These are phyloP conservation scores for Dastarcus helophoroides DNA, from an alignment of 2,888 invertebrate genomes.

Conservation along the genomic window DNA sequence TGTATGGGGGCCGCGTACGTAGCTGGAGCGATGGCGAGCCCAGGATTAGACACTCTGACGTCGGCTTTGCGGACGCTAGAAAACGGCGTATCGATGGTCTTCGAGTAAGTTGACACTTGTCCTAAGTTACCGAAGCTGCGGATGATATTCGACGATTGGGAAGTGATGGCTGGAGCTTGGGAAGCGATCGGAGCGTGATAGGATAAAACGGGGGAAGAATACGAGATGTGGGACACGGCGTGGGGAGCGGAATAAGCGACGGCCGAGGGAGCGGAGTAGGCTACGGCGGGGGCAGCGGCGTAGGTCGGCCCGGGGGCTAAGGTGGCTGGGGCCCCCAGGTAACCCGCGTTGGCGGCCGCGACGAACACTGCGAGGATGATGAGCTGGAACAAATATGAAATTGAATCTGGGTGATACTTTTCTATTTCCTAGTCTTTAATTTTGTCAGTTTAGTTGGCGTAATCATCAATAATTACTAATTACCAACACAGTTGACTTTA, in stretches of 20 bases:
- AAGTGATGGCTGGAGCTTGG: constrained; percentile 43
- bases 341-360: constrained; percentile 48
- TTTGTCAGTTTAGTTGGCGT: no score
- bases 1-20: constrained; percentile 17
- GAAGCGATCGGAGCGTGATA: constrained; percentile 32
- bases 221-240: constrained; percentile 50
- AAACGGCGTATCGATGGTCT: constrained; percentile 60
- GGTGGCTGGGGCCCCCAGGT: constrained; percentile 35
- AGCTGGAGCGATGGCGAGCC: constrained; percentile 28
- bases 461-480: no score
- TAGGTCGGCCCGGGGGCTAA: constrained; percentile 36
- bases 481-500: no score
- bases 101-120: constrained; percentile 56
- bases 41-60: constrained; percentile 58
- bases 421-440: no score
- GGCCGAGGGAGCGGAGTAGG: constrained; percentile 46
- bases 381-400: constrained; percentile 38
- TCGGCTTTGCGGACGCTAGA: constrained; percentile 60
- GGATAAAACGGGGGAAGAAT: constrained; percentile 29
- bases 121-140: constrained; percentile 56
- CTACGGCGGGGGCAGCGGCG: constrained; percentile 42
- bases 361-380: constrained; percentile 44
- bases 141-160: constrained; percentile 49
- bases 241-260: constrained; percentile 35
- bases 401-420: no score